phyloP scores from a whole-genome alignment of 2,888 invertebrate species.

The Erynnis tages region DNA sequence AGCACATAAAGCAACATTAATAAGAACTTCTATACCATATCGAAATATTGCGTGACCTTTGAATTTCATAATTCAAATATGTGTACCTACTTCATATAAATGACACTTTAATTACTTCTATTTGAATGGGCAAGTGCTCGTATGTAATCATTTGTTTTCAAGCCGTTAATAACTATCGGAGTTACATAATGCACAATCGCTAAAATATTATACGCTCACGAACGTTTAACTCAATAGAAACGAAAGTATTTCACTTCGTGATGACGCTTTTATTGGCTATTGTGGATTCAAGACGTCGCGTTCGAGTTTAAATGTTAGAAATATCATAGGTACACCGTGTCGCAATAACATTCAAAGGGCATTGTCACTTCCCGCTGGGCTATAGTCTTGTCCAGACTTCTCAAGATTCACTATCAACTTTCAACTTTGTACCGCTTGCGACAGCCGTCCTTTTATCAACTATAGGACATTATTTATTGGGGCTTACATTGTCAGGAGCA shows the following conservation, averaged over 20 bases:
- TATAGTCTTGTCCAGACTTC: slow-evolving; percentile 55
- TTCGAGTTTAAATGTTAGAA: slow-evolving; percentile 32
- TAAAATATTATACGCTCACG: not conserved
- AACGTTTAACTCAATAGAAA: slow-evolving; percentile 6
- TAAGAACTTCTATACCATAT: too few relatives aligned
- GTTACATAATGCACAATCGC: slow-evolving; percentile 1
- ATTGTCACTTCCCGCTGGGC: slow-evolving; percentile 45
- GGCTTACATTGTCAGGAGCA: slow-evolving; percentile 44
- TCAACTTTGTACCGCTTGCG: slow-evolving; percentile 67
- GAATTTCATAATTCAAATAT: too few relatives aligned
- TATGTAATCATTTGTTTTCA: too few relatives aligned
- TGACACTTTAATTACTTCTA: too few relatives aligned
- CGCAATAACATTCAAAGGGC: slow-evolving; percentile 28
- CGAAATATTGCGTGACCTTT: too few relatives aligned
- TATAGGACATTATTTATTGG: slow-evolving; percentile 59
- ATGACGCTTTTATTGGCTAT: slow-evolving; percentile 25
- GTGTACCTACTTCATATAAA: too few relatives aligned
- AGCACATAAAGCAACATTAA: too few relatives aligned
- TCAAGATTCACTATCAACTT: slow-evolving; percentile 71
- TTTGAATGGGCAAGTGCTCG: too few relatives aligned
- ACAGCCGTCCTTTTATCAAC: slow-evolving; percentile 59
- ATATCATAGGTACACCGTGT: slow-evolving; percentile 32
- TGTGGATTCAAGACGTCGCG: slow-evolving; percentile 19
- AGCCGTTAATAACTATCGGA: too few relatives aligned
- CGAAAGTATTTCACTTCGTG: slow-evolving; percentile 11